Evolutionary conservation across 1,140 invertebrate genomes (phyloP).

Genomic region (Bilobella aurantiaca): DNA sequence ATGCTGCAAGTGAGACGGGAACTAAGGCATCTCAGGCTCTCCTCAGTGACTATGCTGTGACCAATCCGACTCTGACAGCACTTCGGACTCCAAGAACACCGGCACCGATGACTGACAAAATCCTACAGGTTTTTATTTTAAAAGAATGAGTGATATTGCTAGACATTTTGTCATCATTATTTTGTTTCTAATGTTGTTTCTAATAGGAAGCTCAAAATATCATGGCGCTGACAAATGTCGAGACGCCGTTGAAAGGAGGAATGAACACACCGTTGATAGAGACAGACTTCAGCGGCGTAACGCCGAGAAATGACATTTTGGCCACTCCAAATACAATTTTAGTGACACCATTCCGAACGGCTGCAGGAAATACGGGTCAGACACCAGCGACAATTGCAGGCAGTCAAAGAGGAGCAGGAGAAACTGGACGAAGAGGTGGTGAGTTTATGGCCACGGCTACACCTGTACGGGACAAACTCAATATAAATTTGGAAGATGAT

Average conservation of each 20-base stretch:
- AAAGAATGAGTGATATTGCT: too few species aligned
- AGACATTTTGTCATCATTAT: neutral
- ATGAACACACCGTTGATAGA: conserved; percentile 84
- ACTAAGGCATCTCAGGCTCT: conserved; percentile 72
- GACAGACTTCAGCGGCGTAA: conserved; percentile 71
- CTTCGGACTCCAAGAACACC: conserved; percentile 78
- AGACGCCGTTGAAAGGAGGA: conserved; percentile 93
- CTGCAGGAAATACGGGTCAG: conserved; percentile 25
- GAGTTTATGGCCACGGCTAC: conserved; percentile 44
- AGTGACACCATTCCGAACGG: conserved; percentile 71
- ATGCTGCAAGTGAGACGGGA: conserved; percentile 75
- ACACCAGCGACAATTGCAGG: conserved; percentile 42
- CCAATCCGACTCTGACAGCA: conserved; percentile 54
- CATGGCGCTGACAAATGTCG: conserved; percentile 92
- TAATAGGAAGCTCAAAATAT: conserved; percentile 94
- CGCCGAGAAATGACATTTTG: conserved; percentile 59
- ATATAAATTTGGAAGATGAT: conserved; percentile 79
- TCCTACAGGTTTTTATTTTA: conserved; percentile 53
- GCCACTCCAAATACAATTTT: conserved; percentile 92
- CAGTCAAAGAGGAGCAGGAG: conserved; percentile 41
- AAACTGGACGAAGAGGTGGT: conserved; percentile 34
- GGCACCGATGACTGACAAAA: conserved; percentile 56
- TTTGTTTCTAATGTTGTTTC: conserved; percentile 11
- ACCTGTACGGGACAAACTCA: conserved; percentile 83
- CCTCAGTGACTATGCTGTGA: conserved; percentile 81